Percentiles rank a stretch among this genome's conserved stretches.
Conservation (phyloP, 2,888 invertebrate genomes). For the Meta bourneti region DNA sequence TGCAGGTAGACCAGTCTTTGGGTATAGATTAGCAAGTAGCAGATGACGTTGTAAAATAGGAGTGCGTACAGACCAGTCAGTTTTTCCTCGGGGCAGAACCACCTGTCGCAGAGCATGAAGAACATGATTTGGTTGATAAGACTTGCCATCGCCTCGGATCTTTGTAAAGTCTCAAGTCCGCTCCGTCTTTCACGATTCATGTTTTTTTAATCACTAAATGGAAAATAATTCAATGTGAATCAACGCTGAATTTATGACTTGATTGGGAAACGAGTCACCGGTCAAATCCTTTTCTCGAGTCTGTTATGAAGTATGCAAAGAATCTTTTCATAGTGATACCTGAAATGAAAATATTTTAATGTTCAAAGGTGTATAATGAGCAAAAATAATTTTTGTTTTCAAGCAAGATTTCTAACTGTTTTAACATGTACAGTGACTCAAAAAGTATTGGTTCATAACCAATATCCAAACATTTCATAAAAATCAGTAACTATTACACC, state of each 20-base stretch:
- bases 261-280: slow-evolving; percentile 5
- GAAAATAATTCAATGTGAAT: background rate
- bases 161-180: slow-evolving; percentile 48
- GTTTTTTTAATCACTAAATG: background rate
- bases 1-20: slow-evolving; percentile 88
- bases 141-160: slow-evolving; percentile 69
- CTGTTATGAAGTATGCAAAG: background rate
- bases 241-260: background rate
- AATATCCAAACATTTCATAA: background rate
- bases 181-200: slow-evolving; percentile 72
- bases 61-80: slow-evolving; percentile 88
- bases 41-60: slow-evolving; percentile 90
- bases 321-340: slow-evolving; percentile 55
- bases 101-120: slow-evolving; percentile 87
- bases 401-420: background rate
- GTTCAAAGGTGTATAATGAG: background rate
- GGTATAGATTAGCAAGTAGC: slow-evolving; percentile 89
- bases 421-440: background rate
- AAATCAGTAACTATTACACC: background rate
- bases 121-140: slow-evolving; percentile 84
- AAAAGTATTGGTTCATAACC: background rate
- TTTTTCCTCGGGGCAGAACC: slow-evolving; percentile 84
- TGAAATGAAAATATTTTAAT: background rate
- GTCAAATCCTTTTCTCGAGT: background rate
- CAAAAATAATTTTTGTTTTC: background rate